Base-by-base conservation (phyloP, 2,113 vertebrate genomes). In the Pseudopodoces humilis region DNA sequence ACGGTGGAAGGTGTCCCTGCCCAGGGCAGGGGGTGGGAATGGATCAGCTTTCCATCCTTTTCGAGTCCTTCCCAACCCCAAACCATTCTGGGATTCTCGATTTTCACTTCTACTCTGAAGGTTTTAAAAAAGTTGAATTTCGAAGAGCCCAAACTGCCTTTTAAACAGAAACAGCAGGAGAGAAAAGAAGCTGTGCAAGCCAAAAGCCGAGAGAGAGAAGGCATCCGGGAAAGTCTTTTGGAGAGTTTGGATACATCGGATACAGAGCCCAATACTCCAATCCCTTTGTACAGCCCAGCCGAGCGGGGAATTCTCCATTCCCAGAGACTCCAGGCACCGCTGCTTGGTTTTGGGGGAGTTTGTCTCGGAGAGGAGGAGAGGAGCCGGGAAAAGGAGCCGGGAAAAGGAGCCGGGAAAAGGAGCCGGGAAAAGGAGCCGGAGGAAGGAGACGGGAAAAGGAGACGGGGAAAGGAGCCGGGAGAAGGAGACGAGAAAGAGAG, bases 221-320 rank as follows among this genome's bases (percentile, higher is more conserved):
- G 22, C 21, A 0, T 18, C 33, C 21, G 8, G 75, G 81, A 10
- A 74, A 67, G 56, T 12, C 37, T 24, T 6, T 11, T 17, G 63
- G 30, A 27, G 44, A 39, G 27, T 33, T 21, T 27, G 84, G 72
- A 2, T 3, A 1, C 10, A 0, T 4, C 11, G 75, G 67, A 2
- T 2, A 0, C 14, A 2, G 60, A 82, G 30, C 69, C 24, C 10
- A 39, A 39, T 3, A 1, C 31, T 37, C 53, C 41, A 6, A 8
- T 3, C 17, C 41, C 11, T 12, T 2, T 0, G 0, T 2, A 0
- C 6, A 27, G 69, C 81, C 5, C 8, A 28, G 50, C 67, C 1
- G 62, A 33, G 7, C 19, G 3, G 17, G 60, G 65, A 21, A 7
- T 1, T 25, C 56, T 33, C 59, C 65, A 1, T 6, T 11, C 31